A percentile compares a stretch with the other conserved stretches of the same genome.
Conservation (phyloP, 2,888 invertebrate genomes). For the Sphaeridia pumilis region DNA sequence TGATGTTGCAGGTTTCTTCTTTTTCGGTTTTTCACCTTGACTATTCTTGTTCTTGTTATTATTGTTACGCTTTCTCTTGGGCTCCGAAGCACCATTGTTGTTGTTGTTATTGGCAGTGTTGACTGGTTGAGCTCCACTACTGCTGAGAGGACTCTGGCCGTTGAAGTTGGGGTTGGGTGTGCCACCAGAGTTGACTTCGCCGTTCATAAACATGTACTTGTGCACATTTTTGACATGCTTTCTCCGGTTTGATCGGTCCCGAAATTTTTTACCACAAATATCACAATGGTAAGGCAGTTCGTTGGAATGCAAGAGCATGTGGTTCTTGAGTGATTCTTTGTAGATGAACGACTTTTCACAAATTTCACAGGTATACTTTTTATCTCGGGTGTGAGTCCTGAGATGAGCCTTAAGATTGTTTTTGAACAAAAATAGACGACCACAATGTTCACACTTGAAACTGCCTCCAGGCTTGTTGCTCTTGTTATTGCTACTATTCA, state of each 20-base stretch:
- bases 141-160: slow-evolving; percentile 1
- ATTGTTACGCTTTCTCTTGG: slow-evolving; percentile 15
- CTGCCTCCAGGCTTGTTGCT: slow-evolving; percentile 32
- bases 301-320: slow-evolving; percentile 35
- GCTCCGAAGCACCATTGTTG: neutral
- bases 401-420: slow-evolving; percentile 35
- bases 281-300: slow-evolving; percentile 34
- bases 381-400: slow-evolving; percentile 35
- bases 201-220: slow-evolving; percentile 33
- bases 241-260: slow-evolving; percentile 32
- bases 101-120: slow-evolving; percentile 2
- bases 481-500: slow-evolving; percentile 13
- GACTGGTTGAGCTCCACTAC: neutral
- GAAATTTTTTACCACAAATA: slow-evolving; percentile 34
- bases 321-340: slow-evolving; percentile 35
- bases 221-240: slow-evolving; percentile 36
- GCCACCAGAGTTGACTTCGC: slow-evolving; percentile 15
- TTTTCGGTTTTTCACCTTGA: slow-evolving; percentile 7
- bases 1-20: slow-evolving; percentile 3
- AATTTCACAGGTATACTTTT: slow-evolving; percentile 34
- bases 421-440: slow-evolving; percentile 31
- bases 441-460: slow-evolving; percentile 35
- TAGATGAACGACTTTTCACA: slow-evolving; percentile 35
- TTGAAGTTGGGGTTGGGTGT: too few relatives aligned
- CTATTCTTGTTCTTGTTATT: slow-evolving; percentile 6